phyloP scores from a whole-genome alignment of 2,797 vertebrate genomes.

The Platyrinchus mystaceus region DNA sequence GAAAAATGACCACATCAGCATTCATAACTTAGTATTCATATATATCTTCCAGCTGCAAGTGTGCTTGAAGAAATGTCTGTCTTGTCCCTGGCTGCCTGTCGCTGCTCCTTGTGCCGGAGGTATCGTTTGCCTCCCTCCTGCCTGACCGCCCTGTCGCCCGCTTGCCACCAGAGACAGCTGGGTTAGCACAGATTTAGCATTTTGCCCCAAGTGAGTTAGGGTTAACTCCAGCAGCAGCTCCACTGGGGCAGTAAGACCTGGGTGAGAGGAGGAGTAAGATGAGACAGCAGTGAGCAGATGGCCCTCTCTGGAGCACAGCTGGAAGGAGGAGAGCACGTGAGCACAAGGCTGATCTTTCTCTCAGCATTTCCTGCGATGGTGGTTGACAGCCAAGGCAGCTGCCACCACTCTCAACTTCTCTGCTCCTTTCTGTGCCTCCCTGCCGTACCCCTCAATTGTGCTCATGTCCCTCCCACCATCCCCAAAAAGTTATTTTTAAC shows the following conservation, averaged over 20 bases:
- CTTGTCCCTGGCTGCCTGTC: neutral
- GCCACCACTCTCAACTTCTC: neutral
- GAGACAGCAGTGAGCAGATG: neutral
- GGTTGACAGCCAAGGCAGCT: conserved; percentile 4
- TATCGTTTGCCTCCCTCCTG: neutral
- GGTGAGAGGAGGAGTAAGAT: neutral
- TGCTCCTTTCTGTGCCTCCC: neutral
- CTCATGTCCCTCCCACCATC: neutral
- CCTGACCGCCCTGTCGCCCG: neutral
- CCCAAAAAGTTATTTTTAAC: neutral
- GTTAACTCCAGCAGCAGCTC: conserved; percentile 27
- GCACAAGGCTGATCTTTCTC: neutral
- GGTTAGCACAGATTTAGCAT: neutral
- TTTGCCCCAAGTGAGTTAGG: neutral
- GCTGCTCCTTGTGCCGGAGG: neutral
- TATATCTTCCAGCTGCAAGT: neutral
- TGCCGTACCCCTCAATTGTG: rapidly evolving
- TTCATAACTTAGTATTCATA: neutral
- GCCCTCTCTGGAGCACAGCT: conserved; percentile 11
- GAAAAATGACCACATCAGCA: neutral
- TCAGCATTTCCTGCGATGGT: neutral
- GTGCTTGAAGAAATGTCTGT: neutral
- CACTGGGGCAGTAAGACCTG: neutral
- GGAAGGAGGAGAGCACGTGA: neutral
- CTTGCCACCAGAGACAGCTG: neutral